A percentile compares a stretch with the other conserved stretches of the same genome.
Conservation (phyloP, 2,797 vertebrate genomes). For the Eleutherodactylus coqui region DNA sequence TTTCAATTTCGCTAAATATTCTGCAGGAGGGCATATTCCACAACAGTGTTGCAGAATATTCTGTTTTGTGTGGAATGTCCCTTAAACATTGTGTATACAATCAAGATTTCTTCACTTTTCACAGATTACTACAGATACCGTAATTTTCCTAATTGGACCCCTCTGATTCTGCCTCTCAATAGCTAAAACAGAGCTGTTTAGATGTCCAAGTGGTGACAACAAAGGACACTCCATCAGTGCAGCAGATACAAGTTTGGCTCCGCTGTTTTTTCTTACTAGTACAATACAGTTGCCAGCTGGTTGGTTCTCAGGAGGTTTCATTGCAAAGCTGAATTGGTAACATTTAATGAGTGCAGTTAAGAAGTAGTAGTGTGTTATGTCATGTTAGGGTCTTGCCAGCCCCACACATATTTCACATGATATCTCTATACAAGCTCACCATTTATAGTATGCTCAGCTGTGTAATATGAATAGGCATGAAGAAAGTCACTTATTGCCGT, state of each 20-base stretch:
- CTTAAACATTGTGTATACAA: not conserved
- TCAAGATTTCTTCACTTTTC: not conserved
- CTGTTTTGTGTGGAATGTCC: too few relatives aligned
- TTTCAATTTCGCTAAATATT: too few relatives aligned
- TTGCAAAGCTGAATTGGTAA: not conserved
- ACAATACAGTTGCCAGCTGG: slow-evolving; percentile 10
- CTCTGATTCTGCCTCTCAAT: not conserved
- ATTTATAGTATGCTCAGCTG: not conserved
- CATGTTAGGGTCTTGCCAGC: not conserved
- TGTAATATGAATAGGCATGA: not conserved
- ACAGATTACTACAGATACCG: not conserved
- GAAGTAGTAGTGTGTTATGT: not conserved
- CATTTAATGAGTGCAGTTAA: not conserved
- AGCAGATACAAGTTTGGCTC: not conserved
- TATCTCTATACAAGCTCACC: not conserved
- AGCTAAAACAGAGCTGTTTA: not conserved
- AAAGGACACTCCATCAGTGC: not conserved
- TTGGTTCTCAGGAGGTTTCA: slow-evolving; percentile 1
- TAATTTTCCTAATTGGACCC: not conserved
- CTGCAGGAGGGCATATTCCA: too few relatives aligned
- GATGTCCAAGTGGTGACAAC: not conserved
- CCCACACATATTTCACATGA: not conserved
- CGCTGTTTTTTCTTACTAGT: not conserved
- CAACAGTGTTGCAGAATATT: too few relatives aligned
- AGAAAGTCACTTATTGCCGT: not conserved